Evolutionary conservation across 2,113 vertebrate species (phyloP), one percentile per base, ranked within the genome.

Genomic region (Calidris pygmaea): DNA sequence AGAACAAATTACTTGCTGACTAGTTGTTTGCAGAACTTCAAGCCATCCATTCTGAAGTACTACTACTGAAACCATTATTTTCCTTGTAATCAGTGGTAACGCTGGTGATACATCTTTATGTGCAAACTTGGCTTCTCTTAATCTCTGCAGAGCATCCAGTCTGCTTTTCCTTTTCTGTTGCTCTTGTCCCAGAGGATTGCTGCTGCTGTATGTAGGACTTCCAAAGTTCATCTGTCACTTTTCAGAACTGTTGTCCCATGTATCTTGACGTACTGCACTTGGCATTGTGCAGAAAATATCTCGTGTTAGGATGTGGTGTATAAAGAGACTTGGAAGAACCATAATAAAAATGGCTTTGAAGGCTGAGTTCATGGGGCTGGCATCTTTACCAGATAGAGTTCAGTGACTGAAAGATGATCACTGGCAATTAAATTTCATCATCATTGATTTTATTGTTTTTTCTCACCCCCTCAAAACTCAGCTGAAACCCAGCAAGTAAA

Each of bases 41-140:
- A 14, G 32, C 17, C n/a, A 13, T 76, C 39, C 15, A 3, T 90
- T 60, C 35, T 82, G 47, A 67, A 70, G 45, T 34, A 27, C 50
- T 53, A 0, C 65, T 68, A 1, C 52, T 39, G 10, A 21, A 47
- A 56, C 53, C 0, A 1, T n/a, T 12, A 7, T 65, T 75, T 63
- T 7, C n/a, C 43, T 39, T 72, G 17, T 71, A 35, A 10, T 18
- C 12, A 6, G 22, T 41, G 20, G 1, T 90, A 9, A 9, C 17
- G 50, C 82, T 27, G 15, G 34, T 53, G 37, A 35, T 47, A 15
- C 8, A 23, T 43, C 4, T 50, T 62, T 53, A 13, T 0, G 1
- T 24, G 26, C 15, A 62, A 55, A 56, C 29, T 71, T 74, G 29
- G 16, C 34, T 80, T 68, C 67, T 83, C 26, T 41, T 72, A 22